Conservation (phyloP, 2,888 invertebrate species). For the Argynnis bischoffii region DNA sequence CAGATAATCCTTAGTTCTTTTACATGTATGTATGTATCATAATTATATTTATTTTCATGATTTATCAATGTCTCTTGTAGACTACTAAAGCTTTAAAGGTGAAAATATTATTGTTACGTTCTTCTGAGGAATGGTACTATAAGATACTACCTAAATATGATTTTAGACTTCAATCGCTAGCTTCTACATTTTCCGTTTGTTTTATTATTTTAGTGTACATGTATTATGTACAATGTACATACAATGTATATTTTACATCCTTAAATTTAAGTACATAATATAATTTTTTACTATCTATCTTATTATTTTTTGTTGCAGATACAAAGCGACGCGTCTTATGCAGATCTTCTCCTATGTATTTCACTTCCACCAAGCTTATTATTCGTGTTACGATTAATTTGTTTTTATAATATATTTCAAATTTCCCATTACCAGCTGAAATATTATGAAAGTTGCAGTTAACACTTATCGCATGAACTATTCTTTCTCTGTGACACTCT, state of each 20-base stretch:
- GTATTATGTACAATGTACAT: too few relatives aligned
- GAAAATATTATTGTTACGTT: too few relatives aligned
- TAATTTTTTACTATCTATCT: neutral
- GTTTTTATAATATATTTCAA: constrained; percentile 35
- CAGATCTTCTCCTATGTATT: constrained; percentile 43
- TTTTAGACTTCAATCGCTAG: too few relatives aligned
- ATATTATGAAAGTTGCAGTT: constrained; percentile 58
- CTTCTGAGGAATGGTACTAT: too few relatives aligned
- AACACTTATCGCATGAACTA: constrained; percentile 57
- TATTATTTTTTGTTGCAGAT: constrained; percentile 67
- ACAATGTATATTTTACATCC: too few relatives aligned
- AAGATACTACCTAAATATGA: too few relatives aligned
- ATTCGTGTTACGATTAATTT: constrained; percentile 57
- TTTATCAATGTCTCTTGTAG: too few relatives aligned
- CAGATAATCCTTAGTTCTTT: neutral
- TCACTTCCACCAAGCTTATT: constrained; percentile 48
- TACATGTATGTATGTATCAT: too few relatives aligned
- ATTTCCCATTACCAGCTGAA: constrained; percentile 45
- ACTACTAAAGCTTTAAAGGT: too few relatives aligned
- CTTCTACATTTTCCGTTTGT: too few relatives aligned
- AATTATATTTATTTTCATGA: too few relatives aligned
- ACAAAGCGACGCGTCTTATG: constrained; percentile 56
- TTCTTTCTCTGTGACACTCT: constrained; percentile 36
- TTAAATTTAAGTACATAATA: neutral
- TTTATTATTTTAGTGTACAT: too few relatives aligned